Evolutionary conservation across 2,113 vertebrate genomes (phyloP), one percentile per base, ranked within the genome.

Genomic region (Stictonetta naevosa): DNA sequence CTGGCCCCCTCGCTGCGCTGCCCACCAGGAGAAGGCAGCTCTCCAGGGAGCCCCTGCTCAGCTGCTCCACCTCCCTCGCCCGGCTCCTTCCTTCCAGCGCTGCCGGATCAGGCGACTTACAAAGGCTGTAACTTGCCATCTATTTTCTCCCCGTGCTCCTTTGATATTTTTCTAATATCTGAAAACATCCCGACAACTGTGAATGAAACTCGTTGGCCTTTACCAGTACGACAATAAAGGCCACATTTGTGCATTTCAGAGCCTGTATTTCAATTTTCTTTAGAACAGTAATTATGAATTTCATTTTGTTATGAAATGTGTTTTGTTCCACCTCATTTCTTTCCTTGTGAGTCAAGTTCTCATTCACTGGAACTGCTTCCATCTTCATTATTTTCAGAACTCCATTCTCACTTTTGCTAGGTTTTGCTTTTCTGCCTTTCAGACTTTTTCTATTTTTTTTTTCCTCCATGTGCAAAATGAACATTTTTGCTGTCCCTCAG

Each of bases 91-190:
- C 26, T 63, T 55, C 48, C 59, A 64, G 31, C 8, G 4, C 66
- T 33, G 31, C 12, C 56, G 18, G 3, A 0, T 9, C 13, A 26
- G 18, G 25, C 0, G 1, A 48, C 5, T 50, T 64, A 67, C 56
- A 60, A 33, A 77, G 40, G 6, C 8, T 40, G 3, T 18, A 55
- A 5, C 10, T 63, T 33, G 17, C 50, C 55, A 17, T 40, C 31
- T 73, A 0, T 25, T 79, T 88, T 9, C 38, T 59, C 20, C 48
- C 53, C 21, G 2, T 8, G 3, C 10, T 44, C 25, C 11, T 76
- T 84, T 38, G 50, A 20, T 71, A 40, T 23, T 68, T 84, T 78
- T 36, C 53, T 73, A 52, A 26, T 11, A 28, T 9, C 34, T 56
- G 50, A 38, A 4, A 7, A 13, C 8, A n/a, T 22, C 11, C 48